Base-by-base conservation (phyloP, 2,797 vertebrate genomes). In the Malacoraja senta region DNA sequence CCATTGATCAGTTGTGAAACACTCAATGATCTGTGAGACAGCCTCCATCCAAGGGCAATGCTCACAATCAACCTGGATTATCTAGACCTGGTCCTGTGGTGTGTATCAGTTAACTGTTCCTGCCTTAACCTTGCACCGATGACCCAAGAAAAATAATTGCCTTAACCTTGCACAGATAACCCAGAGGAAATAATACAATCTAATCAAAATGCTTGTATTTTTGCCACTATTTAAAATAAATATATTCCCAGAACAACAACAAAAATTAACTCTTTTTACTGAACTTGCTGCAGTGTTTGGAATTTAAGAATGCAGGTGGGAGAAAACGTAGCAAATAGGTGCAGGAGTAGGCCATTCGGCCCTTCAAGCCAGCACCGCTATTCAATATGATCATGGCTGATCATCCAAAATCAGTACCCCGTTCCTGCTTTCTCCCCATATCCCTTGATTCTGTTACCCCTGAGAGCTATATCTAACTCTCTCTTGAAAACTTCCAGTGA, bases 11-110 rank as follows among this genome's bases (percentile, higher is more conserved):
- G 15, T 88, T 68, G 61, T 21, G 44, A 88, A 88, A 65, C n/a
- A 88, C 84, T 88, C 63, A 88, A 88, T 88, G 84, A 88, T 88
- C 84, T 88, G 84, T 88, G 84, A 68, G 84, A 68, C 84, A 65
- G n/a, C 35, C 84, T 29, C 84, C 84, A 35, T 68, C 63, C 84
- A 88, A 88, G 84, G 84, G 68, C 61, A 88, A 68, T 88, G 63
- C n/a, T 68, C 65, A 32, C 63, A 88, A 88, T 88, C 84, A 88
- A 35, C 84, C 84, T 68, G 65, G 84, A 65, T 68, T 88, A 88
- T 68, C 63, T 32, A 88, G 63, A 65, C n/a, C 84, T 88, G 7
- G 84, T 88, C 84, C 81, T 68, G 63, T 68, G n/a, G 15, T 32
- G 68, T 24, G 83, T 86, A 86, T 63, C 58, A 63, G 83, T 13